Conservation (phyloP, 1,140 invertebrate genomes). For the Orussus abietinus region DNA sequence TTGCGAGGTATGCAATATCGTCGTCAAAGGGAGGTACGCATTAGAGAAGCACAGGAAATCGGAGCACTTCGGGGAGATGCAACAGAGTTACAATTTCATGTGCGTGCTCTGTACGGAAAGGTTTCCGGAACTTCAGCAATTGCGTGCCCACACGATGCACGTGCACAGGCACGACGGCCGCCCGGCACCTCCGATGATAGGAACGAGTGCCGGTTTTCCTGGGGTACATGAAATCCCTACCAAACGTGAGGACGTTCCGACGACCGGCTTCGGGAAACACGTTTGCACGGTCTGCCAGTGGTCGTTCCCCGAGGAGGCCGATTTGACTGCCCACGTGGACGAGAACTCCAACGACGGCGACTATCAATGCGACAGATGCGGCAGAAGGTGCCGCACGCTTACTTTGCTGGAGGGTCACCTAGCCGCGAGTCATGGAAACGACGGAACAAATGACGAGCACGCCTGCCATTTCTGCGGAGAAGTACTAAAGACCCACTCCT, state of each 20-base stretch:
- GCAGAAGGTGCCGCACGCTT: constrained; percentile 16
- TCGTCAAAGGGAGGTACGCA: constrained; percentile 28
- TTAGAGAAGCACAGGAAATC: constrained; percentile 29
- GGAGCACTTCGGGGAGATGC: constrained; percentile 17
- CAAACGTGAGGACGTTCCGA: too few relatives aligned
- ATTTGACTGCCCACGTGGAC: constrained; percentile 18
- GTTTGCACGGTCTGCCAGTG: constrained; percentile 25
- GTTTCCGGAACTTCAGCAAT: constrained; percentile 24
- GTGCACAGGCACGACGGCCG: constrained; percentile 20
- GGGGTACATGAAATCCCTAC: too few relatives aligned
- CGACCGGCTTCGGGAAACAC: too few relatives aligned
- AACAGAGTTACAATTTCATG: constrained; percentile 12
- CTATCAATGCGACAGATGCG: constrained; percentile 27
- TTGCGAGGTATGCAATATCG: constrained; percentile 22
- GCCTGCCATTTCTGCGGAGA: constrained; percentile 25
- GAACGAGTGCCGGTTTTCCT: too few relatives aligned
- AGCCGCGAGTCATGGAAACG: constrained; percentile 16
- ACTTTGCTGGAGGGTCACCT: constrained; percentile 19
- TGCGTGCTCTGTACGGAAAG: constrained; percentile 29
- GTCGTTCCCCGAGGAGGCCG: constrained; percentile 13
- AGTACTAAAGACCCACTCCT: constrained; percentile 15
- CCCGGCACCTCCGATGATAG: too few relatives aligned
- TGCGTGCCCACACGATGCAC: constrained; percentile 31
- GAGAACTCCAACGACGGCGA: constrained; percentile 27
- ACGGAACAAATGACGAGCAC: not conserved